A percentile compares a stretch with the other conserved stretches of the same genome.
Evolutionary conservation across 2,888 invertebrate genomes (phyloP).

Genomic region (Pristionchus entomophagus): DNA sequence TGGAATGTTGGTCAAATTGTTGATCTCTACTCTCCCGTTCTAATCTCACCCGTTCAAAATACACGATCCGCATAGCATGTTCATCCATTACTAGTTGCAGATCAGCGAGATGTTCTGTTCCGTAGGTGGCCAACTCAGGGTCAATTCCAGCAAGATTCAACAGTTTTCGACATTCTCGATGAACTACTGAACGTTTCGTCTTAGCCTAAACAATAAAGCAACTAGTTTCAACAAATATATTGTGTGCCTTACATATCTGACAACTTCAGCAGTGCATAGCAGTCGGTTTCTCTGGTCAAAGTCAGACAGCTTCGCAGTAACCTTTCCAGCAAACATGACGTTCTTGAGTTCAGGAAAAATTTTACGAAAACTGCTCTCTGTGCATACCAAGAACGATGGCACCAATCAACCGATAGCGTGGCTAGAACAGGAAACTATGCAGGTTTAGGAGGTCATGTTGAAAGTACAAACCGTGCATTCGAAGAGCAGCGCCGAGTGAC

Average conservation of each 20-base stretch:
- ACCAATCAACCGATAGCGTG: neutral
- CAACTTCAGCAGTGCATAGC: neutral
- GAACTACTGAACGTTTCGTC: neutral
- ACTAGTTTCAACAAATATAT: too few relatives aligned
- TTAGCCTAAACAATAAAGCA: too few relatives aligned
- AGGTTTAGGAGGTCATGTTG: neutral
- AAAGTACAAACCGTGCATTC: neutral
- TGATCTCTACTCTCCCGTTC: too few relatives aligned
- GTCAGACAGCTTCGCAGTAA: neutral
- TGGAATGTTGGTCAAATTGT: too few relatives aligned
- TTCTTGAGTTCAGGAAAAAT: neutral
- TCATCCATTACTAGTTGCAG: too few relatives aligned
- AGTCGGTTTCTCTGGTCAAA: neutral
- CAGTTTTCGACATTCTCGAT: neutral
- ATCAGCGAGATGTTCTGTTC: too few relatives aligned
- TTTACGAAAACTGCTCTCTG: neutral
- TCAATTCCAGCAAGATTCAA: neutral
- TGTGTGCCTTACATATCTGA: neutral
- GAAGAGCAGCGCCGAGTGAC: neutral
- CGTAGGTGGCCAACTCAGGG: too few relatives aligned
- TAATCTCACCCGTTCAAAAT: too few relatives aligned
- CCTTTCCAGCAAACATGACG: neutral
- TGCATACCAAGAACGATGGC: too few relatives aligned
- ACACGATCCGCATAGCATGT: too few relatives aligned
- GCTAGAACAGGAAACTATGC: neutral